phyloP scores from a whole-genome alignment of 2,888 invertebrate genomes.

The Monopis laevigella region DNA sequence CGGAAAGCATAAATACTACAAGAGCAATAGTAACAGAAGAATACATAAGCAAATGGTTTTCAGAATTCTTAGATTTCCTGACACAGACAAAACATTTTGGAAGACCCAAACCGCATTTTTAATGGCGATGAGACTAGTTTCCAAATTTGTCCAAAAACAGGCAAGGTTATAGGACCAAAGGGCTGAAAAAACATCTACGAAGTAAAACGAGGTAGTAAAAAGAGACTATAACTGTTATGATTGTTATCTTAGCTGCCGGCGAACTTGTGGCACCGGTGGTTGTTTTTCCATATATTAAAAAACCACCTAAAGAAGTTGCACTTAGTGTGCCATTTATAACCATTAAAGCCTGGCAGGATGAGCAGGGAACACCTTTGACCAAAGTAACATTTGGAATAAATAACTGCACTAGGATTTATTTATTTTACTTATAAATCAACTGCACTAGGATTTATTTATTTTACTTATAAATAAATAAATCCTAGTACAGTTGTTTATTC shows the following conservation, averaged over 20 bases:
- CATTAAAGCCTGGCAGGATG: not conserved
- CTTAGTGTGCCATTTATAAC: too few relatives aligned
- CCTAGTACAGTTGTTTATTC: not conserved
- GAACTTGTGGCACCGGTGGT: too few relatives aligned
- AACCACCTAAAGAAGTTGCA: too few relatives aligned
- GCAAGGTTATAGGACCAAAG: too few relatives aligned
- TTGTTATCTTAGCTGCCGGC: too few relatives aligned
- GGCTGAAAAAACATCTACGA: too few relatives aligned
- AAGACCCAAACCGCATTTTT: not conserved
- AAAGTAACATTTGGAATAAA: not conserved
- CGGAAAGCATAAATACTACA: constrained; percentile 13
- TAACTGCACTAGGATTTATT: too few relatives aligned
- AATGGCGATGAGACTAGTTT: not conserved
- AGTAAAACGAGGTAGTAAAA: too few relatives aligned
- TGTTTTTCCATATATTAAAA: too few relatives aligned
- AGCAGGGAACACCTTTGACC: not conserved
- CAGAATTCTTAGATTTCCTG: not conserved
- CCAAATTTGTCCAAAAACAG: not conserved
- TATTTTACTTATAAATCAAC: too few relatives aligned
- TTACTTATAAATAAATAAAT: not conserved
- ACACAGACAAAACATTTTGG: not conserved
- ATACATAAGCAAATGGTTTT: not conserved
- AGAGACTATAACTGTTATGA: too few relatives aligned
- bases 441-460: too few relatives aligned
- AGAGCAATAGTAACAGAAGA: not conserved